These are phyloP conservation scores for Chrysochloris asiatica DNA, from an alignment of 2,113 vertebrate species.

Conservation along the genomic window DNA sequence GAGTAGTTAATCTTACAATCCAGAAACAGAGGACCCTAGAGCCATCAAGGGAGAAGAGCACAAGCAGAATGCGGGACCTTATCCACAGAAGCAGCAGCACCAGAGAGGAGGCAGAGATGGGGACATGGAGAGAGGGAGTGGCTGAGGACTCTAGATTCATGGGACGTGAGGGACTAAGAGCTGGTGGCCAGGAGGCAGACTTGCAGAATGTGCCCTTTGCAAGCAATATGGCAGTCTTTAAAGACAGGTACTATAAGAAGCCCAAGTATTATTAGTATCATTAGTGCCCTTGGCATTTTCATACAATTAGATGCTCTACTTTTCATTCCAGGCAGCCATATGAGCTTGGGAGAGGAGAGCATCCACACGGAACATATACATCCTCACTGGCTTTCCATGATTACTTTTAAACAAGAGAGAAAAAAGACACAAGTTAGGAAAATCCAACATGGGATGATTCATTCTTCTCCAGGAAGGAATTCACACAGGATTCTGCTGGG, in stretches of 20 bases:
- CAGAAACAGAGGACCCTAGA: too few relatives aligned
- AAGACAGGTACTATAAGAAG: background rate
- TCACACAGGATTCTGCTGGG: background rate
- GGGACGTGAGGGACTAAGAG: too few relatives aligned
- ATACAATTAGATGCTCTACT: background rate
- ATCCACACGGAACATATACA: background rate
- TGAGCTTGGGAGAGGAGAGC: background rate
- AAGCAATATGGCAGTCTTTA: background rate
- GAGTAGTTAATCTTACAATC: too few relatives aligned
- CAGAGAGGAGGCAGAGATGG: too few relatives aligned
- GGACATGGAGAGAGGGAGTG: too few relatives aligned
- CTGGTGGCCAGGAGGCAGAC: too few relatives aligned
- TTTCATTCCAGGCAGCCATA: constrained; percentile 6
- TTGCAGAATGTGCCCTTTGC: too few relatives aligned
- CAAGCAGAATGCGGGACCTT: too few relatives aligned
- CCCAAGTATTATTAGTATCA: background rate
- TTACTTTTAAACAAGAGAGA: background rate
- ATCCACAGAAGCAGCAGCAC: too few relatives aligned
- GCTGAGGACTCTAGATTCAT: too few relatives aligned
- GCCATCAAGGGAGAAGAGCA: too few relatives aligned
- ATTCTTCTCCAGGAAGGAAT: constrained; percentile 1
- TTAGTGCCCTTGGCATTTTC: background rate
- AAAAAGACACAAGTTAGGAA: constrained; percentile 38
- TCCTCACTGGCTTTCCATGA: background rate
- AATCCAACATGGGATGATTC: background rate